Evolutionary conservation across 92 coral and sea anemone genomes (phyloP).

Genomic region (Parazoanthus swiftii): DNA sequence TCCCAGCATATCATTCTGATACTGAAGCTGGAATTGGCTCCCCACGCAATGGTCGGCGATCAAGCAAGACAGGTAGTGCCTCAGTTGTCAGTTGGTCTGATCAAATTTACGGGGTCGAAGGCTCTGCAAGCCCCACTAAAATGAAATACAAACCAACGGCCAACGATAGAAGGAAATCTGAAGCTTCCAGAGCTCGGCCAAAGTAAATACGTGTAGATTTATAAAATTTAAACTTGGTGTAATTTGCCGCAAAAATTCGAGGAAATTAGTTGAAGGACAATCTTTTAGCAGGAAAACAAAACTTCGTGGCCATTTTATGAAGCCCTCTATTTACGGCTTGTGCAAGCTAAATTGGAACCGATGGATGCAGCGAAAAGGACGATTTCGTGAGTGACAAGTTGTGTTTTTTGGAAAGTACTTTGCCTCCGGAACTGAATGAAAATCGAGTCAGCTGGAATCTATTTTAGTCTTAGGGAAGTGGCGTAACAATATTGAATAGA

Average conservation of each 20-base stretch:
- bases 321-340: neutral
- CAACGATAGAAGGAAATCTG: constrained; percentile 67
- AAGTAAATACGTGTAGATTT: constrained; percentile 46
- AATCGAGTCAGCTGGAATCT: constrained; percentile 37
- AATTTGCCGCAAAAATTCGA: constrained; percentile 12
- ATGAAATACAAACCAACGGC: constrained; percentile 62
- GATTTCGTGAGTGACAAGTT: constrained; percentile 20
- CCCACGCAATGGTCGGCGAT: constrained; percentile 67
- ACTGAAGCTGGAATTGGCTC: constrained; percentile 70
- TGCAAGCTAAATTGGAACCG: neutral
- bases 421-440: constrained; percentile 35
- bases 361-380: neutral
- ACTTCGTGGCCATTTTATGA: neutral
- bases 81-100: constrained; percentile 98
- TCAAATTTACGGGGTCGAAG: constrained; percentile 74
- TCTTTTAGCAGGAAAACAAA: neutral
- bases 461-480: constrained; percentile 32
- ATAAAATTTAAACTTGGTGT: constrained; percentile 32
- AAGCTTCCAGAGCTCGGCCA: constrained; percentile 76
- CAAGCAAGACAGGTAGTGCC: constrained; percentile 82
- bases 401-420: neutral
- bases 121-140: constrained; percentile 79
- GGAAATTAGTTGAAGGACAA: neutral
- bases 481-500: constrained; percentile 17
- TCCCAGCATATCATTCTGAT: constrained; percentile 59